These are phyloP conservation scores for Anser cygnoides DNA, from an alignment of 2,113 vertebrate species.

Conservation along the genomic window DNA sequence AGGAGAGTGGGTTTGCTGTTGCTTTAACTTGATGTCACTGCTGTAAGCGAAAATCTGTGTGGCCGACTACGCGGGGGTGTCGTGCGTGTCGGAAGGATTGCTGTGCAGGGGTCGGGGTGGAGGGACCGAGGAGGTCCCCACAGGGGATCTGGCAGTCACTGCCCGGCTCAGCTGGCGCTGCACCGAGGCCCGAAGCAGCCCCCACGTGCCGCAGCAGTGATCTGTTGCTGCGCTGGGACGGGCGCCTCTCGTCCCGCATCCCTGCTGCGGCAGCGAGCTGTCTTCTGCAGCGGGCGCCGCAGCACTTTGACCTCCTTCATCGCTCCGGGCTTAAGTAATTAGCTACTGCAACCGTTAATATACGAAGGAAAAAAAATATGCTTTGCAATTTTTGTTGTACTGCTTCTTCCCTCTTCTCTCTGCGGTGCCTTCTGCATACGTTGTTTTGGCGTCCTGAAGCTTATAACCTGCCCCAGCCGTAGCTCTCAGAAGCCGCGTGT, in stretches of 20 bases:
- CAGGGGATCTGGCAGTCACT: fast-evolving
- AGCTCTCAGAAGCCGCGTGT: not conserved
- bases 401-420: not conserved
- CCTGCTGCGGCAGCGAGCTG: not conserved
- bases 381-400: not conserved
- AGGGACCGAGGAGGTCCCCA: not conserved
- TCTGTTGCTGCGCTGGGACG: too few relatives aligned
- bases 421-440: not conserved
- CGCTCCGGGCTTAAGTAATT: conserved; percentile 4
- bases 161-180: not conserved
- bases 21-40: not conserved
- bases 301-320: not conserved
- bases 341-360: not conserved
- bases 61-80: fast-evolving
- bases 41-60: not conserved
- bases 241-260: not conserved
- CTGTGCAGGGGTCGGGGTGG: not conserved
- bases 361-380: not conserved
- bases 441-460: not conserved
- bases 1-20: not conserved
- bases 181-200: not conserved
- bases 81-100: not conserved
- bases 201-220: too few relatives aligned
- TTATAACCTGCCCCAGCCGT: not conserved
- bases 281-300: not conserved